Evolutionary conservation across 1,140 invertebrate genomes (phyloP), one percentile per base, ranked within the genome.

Genomic region (Drosophila auraria): DNA sequence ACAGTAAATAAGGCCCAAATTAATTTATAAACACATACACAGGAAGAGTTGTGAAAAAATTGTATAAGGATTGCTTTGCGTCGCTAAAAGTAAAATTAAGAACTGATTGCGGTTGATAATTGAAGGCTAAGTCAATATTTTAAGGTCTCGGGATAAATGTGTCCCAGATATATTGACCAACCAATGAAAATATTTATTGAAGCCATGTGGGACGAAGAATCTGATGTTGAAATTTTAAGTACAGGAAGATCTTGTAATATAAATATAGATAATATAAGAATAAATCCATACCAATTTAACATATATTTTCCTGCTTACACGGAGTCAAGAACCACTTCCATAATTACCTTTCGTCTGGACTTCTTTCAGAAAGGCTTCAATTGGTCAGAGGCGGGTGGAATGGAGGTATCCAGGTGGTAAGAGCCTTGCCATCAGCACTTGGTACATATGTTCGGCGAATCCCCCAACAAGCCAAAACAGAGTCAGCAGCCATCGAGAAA

Each of bases 41-140:
- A 36, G 47, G 54, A 45, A 9, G 9, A 53, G 33, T 27, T 54
- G 15, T 14, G 9, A 60, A 33, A 74, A 23, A 44, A 38, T 12
- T n/a, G 23, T 14, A 17, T 42, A 42, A 60, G 40, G 45, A 38
- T 27, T 58, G 40, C 20, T 57, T 65, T 47, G 23, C 25, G 5
- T 15, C 3, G 8, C 9, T 50, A 25, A 15, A 56, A 44, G 20
- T 2, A 40, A 64, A 75, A 82, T 82, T 82, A 61, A 71, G 71
- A 86, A 68, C 65, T 66, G 53, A 78, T 42, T 82, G 66, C 54
- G 49, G 27, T 33, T 38, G 47, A 47, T 75, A 89, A 79, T 87
- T 84, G 49, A 57, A 63, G 70, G 65, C 49, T 27, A 14, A 27
- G 49, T 5, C 6, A 56, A 63, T 54, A 47, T 59, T 59, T 25